Evolutionary conservation across 92 coral and sea anemone species (phyloP), one percentile per base, ranked within the genome.

Genomic region (Porites evermanni): DNA sequence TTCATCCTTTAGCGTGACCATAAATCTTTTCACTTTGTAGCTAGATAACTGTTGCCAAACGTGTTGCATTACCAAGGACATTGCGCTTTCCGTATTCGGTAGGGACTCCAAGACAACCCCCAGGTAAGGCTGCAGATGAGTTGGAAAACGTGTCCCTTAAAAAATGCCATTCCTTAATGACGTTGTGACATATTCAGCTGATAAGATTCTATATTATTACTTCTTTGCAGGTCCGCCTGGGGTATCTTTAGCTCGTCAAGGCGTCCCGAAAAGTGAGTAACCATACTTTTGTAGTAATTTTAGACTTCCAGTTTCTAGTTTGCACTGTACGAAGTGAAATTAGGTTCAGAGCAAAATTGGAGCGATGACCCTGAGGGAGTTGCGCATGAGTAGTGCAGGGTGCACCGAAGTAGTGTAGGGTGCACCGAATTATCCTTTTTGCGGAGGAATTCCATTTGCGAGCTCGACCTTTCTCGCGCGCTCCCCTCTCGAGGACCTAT

Each of bases 101-200:
- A 94, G 99, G 32, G 97, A 95, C 67, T 91, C 98, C 29, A 97
- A 95, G 47, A 95, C 99, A n/a, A 86, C 98, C 47, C 92, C 99
- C 1, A 92, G 98, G 99, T 97, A 53, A 53, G 80, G 6, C 4
- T 8, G 4, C 20, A 17, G 29, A 4, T 58, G 21, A 23, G 7
- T 17, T 68, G 9, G 67, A 17, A 10, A 24, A 8, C 64, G 52
- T 23, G 24, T 52, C 17, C 21, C 26, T 8, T 63, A 64, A 20
- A 20, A 19, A 14, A 32, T 67, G 7, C 1, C 61, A 74, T 24
- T 85, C 13, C 14, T 29, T 74, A 53, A 1, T 63, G 29, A 53
- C 18, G 44, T 19, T 24, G 12, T 38, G 14, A 32, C 24, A 1
- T 11, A 59, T 2, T 54, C 50, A 56, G 52, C 20, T 14, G 6